A percentile compares a stretch with the other conserved stretches of the same genome.
Evolutionary conservation across 2,113 vertebrate species (phyloP).

Genomic region (Pyrgilauda ruficollis): DNA sequence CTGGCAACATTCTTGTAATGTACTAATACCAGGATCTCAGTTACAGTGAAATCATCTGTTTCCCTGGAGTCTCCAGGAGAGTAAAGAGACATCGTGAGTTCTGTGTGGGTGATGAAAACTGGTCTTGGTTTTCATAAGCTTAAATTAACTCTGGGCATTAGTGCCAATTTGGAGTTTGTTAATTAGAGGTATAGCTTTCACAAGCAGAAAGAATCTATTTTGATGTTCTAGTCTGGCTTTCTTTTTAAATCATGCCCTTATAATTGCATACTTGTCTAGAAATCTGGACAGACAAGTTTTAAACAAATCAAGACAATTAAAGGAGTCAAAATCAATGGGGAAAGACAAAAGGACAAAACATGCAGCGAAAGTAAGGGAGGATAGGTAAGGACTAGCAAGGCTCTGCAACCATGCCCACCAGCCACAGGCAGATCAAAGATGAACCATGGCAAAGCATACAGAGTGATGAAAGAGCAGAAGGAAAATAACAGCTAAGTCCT

Average conservation of each 20-base stretch:
- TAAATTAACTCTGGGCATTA: neutral
- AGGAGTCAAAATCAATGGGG: neutral
- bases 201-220: neutral
- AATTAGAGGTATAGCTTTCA: constrained; percentile 3
- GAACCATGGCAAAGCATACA: neutral
- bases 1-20: neutral
- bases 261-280: neutral
- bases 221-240: neutral
- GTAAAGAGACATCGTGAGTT: neutral
- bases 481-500: neutral
- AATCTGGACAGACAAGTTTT: neutral
- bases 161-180: neutral
- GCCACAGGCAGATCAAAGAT: neutral
- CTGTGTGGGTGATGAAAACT: neutral
- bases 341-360: neutral
- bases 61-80: neutral
- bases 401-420: neutral
- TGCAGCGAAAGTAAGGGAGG: neutral
- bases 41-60: neutral
- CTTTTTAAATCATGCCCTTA: neutral
- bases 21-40: neutral
- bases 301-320: neutral
- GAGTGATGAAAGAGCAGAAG: neutral
- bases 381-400: neutral
- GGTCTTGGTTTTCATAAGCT: neutral